Base-by-base conservation (phyloP, 2,888 invertebrate genomes). In the Chloroclysta siterata region DNA sequence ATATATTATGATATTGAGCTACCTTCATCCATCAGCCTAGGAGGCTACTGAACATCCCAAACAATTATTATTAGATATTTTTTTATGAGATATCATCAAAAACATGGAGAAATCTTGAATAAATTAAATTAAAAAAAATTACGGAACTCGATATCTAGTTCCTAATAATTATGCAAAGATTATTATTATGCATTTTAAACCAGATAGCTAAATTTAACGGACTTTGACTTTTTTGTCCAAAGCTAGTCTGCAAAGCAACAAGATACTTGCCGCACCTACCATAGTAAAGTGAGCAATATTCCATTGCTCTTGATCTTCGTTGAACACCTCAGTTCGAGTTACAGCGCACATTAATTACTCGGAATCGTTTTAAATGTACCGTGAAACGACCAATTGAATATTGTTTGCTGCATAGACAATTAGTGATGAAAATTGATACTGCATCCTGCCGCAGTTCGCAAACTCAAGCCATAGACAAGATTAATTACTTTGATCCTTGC, bases 381-480 rank as follows among this genome's bases (percentile, higher is more conserved):
- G 66, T 65, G 70, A 62, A 68, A 64, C 66, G 57, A 68, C 58
- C 72, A 70, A 68, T 70, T 67, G 67, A 70, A 72, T 70, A 70
- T 71, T 71, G 68, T 68, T 68, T 57, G 63, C 53, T 57, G 59
- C 53, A 57, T 53, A 67, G 70, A 61, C 70, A 69, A 72, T 72
- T 72, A 72, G 58, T 63, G 55, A 50, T 66, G 70, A 66, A 70
- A 72, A 69, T 69, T 70, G 72, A 70, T 70, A 60, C 36, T 14
- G 47, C 60, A 58, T 66, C 61, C 47, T 56, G 51, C 51, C 33
- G 15, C 57, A 46, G 51, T 52, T 61, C 66, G 66, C 65, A 63
- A 60, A 63, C 57, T 52, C 48, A 51, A 55, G 36, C 51, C 39
- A 52, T 50, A 53, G 50, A 46, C 28, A 44, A 54, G 46, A 57